phyloP scores from a whole-genome alignment of 2,113 vertebrate species.

The Callionymus lyra region DNA sequence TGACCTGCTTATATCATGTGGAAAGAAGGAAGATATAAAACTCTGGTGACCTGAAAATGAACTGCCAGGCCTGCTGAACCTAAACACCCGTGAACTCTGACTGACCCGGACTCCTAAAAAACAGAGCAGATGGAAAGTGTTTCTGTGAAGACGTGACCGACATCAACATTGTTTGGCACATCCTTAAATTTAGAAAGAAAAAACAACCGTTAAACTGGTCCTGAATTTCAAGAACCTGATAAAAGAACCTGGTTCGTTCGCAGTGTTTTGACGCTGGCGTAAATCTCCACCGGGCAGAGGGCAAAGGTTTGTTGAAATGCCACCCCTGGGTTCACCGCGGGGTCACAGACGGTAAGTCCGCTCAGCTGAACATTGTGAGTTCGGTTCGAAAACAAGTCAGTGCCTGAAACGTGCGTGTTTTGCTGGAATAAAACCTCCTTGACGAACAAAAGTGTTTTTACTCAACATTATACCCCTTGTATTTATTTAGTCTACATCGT shows the following conservation, averaged over 20 bases:
- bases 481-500: too few relatives aligned
- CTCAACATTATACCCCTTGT: too few relatives aligned
- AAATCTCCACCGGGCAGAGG: slow-evolving; percentile 35
- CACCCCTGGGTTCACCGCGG: slow-evolving; percentile 26
- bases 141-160: too few relatives aligned
- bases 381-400: slow-evolving; percentile 1
- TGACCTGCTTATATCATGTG: slow-evolving; percentile 43
- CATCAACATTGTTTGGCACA: too few relatives aligned
- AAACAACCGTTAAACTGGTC: background rate
- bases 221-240: slow-evolving; percentile 19
- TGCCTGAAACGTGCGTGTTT: background rate
- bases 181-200: too few relatives aligned
- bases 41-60: slow-evolving; percentile 53
- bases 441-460: too few relatives aligned
- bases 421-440: too few relatives aligned
- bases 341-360: slow-evolving; percentile 39
- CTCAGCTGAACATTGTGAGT: slow-evolving; percentile 45
- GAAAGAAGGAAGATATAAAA: slow-evolving; percentile 26
- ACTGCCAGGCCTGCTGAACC: slow-evolving; percentile 44
- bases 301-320: slow-evolving; percentile 46
- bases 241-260: background rate
- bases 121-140: slow-evolving; percentile 56
- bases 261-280: slow-evolving; percentile 26
- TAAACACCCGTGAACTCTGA: slow-evolving; percentile 54
- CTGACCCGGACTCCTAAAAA: slow-evolving; percentile 41